Conservation (phyloP, 2,888 invertebrate genomes). For the Rhingia rostrata region DNA sequence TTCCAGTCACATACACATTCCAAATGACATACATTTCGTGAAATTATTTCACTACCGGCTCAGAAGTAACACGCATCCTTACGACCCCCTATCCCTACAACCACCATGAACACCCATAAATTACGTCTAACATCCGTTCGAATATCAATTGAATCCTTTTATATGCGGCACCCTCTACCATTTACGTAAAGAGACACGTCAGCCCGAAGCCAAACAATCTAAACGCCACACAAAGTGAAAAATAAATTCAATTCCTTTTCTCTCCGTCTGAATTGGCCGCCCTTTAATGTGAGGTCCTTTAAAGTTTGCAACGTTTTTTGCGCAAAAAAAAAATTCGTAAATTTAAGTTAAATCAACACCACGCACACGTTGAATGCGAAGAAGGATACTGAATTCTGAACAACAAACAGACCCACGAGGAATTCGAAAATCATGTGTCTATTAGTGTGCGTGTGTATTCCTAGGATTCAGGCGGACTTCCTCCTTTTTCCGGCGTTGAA, state of each 20-base stretch:
- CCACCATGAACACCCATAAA: slow-evolving; percentile 10
- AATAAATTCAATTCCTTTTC: slow-evolving; percentile 31
- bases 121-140: slow-evolving; percentile 37
- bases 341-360: slow-evolving; percentile 55
- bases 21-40: slow-evolving; percentile 22
- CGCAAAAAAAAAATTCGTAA: slow-evolving; percentile 17
- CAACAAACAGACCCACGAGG: not conserved
- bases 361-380: slow-evolving; percentile 44
- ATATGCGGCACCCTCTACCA: not conserved
- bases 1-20: slow-evolving; percentile 27
- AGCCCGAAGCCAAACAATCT: slow-evolving; percentile 30
- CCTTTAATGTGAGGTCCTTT: slow-evolving; percentile 27
- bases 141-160: slow-evolving; percentile 55
- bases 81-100: not conserved
- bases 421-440: not conserved
- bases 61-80: not conserved
- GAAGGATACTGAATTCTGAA: slow-evolving; percentile 31
- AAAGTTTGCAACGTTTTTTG: slow-evolving; percentile 32
- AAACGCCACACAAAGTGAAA: slow-evolving; percentile 48
- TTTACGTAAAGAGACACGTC: slow-evolving; percentile 13
- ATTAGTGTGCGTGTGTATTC: not conserved
- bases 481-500: not conserved
- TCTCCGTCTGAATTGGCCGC: not conserved
- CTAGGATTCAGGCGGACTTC: not conserved
- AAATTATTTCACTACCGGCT: slow-evolving; percentile 10